These are phyloP conservation scores for Holcopasites calliopsidis DNA, from an alignment of 1,140 invertebrate species.

Conservation along the genomic window DNA sequence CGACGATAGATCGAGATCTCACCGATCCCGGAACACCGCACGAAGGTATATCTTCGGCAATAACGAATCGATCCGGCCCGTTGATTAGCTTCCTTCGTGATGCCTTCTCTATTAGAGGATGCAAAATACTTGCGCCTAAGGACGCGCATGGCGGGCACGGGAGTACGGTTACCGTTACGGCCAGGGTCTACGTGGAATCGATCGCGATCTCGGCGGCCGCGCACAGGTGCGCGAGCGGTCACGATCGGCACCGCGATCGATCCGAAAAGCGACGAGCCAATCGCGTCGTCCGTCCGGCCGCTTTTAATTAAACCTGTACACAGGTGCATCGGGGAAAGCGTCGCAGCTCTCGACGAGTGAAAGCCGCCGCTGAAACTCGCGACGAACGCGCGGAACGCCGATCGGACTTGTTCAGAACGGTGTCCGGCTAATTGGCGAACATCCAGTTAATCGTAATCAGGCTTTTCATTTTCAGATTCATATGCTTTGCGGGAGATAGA, in stretches of 20 bases:
- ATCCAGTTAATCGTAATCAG: no score
- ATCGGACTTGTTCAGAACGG: constrained; percentile 40
- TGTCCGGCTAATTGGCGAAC: constrained; percentile 39
- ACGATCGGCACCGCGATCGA: constrained; percentile 14
- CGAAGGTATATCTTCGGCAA: no score
- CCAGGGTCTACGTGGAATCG: not conserved
- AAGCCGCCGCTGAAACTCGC: constrained; percentile 19
- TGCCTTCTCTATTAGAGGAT: not conserved
- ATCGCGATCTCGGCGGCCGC: constrained; percentile 12
- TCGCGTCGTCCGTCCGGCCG: not conserved
- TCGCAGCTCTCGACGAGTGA: constrained; percentile 34
- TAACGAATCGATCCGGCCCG: not conserved
- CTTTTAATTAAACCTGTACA: constrained; percentile 54
- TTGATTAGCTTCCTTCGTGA: not conserved
- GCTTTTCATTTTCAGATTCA: no score
- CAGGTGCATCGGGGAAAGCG: constrained; percentile 55
- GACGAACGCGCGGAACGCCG: constrained; percentile 11
- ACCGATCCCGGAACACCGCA: no score
- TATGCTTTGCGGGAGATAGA: no score
- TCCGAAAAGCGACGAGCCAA: constrained; percentile 19
- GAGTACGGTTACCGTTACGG: constrained; percentile 2
- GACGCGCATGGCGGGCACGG: not conserved
- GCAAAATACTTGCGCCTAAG: not conserved
- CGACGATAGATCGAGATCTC: no score
- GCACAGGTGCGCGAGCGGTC: constrained; percentile 23